These are phyloP conservation scores for Formica selysi DNA, from an alignment of 1,140 invertebrate genomes.

Conservation along the genomic window DNA sequence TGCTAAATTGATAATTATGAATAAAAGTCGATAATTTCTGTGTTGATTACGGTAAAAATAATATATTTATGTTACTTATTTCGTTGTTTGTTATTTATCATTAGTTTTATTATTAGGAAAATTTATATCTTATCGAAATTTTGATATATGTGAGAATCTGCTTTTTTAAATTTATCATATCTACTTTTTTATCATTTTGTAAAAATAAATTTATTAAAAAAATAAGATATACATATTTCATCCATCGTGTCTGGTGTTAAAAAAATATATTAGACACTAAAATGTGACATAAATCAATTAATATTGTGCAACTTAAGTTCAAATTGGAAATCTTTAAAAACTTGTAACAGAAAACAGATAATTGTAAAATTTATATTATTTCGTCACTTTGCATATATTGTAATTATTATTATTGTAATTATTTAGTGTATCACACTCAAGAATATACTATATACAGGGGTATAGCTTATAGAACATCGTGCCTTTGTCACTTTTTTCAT, in stretches of 20 bases:
- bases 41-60: not conserved
- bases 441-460: not conserved
- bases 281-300: not conserved
- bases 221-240: not conserved
- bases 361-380: not conserved
- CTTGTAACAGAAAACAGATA: not conserved
- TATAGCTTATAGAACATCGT: not conserved
- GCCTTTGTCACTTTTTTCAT: not conserved
- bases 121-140: not conserved
- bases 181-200: not conserved
- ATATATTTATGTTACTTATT: not conserved
- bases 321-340: not conserved
- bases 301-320: not conserved
- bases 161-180: not conserved
- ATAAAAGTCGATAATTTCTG: not conserved
- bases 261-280: not conserved
- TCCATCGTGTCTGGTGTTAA: not conserved
- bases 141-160: not conserved
- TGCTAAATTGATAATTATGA: not conserved
- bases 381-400: not conserved
- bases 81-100: not conserved
- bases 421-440: not conserved
- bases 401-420: not conserved
- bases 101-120: not conserved
- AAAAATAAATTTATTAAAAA: not conserved